A percentile compares a stretch with the other conserved stretches of the same genome.
Conservation (phyloP, 2,113 vertebrate genomes). For the Vimba vimba region DNA sequence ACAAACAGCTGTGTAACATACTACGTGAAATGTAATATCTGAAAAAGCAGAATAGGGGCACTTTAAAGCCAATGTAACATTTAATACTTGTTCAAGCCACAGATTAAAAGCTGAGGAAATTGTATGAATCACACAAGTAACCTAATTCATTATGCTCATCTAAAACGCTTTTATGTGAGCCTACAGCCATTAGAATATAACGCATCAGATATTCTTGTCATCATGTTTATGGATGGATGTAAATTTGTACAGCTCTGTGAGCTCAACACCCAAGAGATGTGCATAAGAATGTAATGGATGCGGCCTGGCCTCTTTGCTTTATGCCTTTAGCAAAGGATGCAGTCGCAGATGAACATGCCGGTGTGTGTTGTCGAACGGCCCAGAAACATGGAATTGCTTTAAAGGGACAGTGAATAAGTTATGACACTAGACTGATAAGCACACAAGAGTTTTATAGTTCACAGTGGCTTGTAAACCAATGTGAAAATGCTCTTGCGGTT, state of each 20-base stretch:
- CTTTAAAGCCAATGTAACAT: not conserved
- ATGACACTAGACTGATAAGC: conserved; percentile 56
- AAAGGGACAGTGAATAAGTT: conserved; percentile 64
- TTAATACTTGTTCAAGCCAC: not conserved
- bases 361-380: conserved; percentile 20
- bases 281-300: conserved; percentile 3
- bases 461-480: not conserved
- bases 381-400: conserved; percentile 69
- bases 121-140: not conserved
- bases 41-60: too few species aligned
- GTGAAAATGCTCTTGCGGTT: not conserved
- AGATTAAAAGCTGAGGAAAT: not conserved
- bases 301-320: not conserved
- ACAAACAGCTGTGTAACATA: too few species aligned
- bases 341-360: conserved; percentile 25
- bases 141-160: not conserved
- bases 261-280: not conserved
- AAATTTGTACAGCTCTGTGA: not conserved
- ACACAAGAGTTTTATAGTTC: not conserved
- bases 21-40: too few species aligned
- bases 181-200: not conserved
- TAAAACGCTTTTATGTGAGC: not conserved
- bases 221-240: not conserved
- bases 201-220: not conserved
- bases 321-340: conserved; percentile 29